Percentiles rank a stretch among this genome's conserved stretches.
Conservation (phyloP, 2,797 vertebrate species). For the Hirundo rustica region DNA sequence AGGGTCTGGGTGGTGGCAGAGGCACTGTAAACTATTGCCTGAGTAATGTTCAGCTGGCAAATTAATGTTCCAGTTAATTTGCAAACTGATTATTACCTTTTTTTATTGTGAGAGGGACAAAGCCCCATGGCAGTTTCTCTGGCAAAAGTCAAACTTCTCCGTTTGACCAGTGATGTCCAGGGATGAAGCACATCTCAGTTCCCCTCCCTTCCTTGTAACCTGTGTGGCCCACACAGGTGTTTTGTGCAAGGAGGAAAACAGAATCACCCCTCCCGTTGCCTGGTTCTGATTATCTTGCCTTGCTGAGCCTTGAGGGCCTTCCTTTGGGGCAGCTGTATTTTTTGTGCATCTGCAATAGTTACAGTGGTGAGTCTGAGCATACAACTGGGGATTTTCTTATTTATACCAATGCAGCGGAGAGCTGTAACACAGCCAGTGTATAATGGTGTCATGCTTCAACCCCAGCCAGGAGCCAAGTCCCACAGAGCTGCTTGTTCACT, state of each 20-base stretch:
- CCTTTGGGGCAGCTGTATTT: neutral
- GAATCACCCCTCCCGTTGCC: neutral
- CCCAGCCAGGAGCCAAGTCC: neutral
- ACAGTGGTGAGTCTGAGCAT: neutral
- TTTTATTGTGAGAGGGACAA: neutral
- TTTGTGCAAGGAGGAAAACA: neutral
- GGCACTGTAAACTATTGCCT: neutral
- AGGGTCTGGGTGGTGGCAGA: neutral
- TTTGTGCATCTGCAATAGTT: neutral
- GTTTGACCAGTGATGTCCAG: neutral
- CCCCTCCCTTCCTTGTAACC: accelerated
- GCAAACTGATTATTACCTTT: neutral
- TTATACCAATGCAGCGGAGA: neutral
- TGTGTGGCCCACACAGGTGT: accelerated
- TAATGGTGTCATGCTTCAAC: neutral
- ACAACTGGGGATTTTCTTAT: neutral
- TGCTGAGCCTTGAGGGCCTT: neutral
- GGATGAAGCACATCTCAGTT: neutral
- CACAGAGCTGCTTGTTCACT: accelerated
- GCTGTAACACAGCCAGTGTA: neutral
- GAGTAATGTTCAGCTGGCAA: neutral
- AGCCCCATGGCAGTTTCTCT: neutral
- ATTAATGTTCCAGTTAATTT: neutral
- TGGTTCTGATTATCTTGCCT: neutral
- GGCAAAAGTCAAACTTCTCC: neutral